Evolutionary conservation across 2,797 vertebrate genomes (phyloP), one percentile per base, ranked within the genome.

Genomic region (Netta rufina): DNA sequence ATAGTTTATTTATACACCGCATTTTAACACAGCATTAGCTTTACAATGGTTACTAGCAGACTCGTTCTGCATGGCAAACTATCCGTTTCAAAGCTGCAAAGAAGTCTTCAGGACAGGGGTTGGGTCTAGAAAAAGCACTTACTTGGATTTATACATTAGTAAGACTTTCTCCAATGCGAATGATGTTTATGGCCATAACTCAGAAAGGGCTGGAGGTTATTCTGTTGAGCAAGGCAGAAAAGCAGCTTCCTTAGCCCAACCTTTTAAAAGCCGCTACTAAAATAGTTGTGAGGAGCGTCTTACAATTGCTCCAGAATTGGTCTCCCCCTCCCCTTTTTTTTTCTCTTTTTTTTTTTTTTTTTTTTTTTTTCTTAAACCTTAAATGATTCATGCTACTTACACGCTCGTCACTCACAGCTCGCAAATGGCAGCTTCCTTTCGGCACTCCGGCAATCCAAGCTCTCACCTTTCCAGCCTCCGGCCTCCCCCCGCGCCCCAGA

Each of bases 401-500:
- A 92, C 43, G 41, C 93, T 94, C 84, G 71, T 95, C 96, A 97
- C 96, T 97, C 96, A 95, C 96, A 97, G 96, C 96, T 97, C 95
- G 96, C 97, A 97, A 97, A 97, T 77, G 96, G 97, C 97, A 98
- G 93, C 96, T 94, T 94, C 96, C 67, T 81, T 95, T 95, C 93
- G 88, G 96, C 92, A 88, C 51, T 93, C 56, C 70, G 56, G 87
- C 79, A 93, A 93, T 93, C 92, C 96, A 71, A 96, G 93, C 81
- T 88, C 93, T 97, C 97, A 97, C 96, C 96, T 96, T 96, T 70
- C 87, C 93, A 84, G 62, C 49, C 93, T 87, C 88, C 4, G 73
- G 73, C 41, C 67, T 62, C 49, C 89, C 94, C 85, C 72, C 41
- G 11, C 84, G 60, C 53, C 92, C 66, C 36, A 79, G 66, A 95